A percentile compares a stretch with the other conserved stretches of the same genome.
Conservation (phyloP, 1,140 invertebrate genomes). For the Tribolium madens region DNA sequence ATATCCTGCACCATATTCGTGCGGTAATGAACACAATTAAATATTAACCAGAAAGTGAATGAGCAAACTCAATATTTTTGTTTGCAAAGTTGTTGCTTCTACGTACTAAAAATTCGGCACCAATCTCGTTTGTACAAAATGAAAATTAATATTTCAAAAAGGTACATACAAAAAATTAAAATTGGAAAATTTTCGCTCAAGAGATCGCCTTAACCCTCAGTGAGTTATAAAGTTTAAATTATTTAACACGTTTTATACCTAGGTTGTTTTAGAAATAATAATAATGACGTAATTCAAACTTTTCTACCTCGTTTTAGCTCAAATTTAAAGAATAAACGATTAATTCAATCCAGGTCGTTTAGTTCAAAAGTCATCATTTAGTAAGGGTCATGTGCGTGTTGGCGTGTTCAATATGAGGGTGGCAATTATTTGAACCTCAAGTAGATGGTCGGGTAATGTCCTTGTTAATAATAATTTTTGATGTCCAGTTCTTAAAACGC, state of each 20-base stretch:
- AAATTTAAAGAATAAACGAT: background rate
- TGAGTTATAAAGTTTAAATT: background rate
- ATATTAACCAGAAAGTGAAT: background rate
- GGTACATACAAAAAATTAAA: slow-evolving; percentile 24
- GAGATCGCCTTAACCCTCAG: background rate
- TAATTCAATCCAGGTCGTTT: background rate
- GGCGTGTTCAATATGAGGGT: background rate
- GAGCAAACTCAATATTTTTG: slow-evolving; percentile 9
- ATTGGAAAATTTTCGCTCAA: background rate
- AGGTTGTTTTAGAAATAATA: background rate
- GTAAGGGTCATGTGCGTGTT: background rate
- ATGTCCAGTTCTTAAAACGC: background rate
- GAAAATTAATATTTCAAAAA: slow-evolving; percentile 11
- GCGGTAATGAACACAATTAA: background rate
- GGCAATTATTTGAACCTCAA: background rate
- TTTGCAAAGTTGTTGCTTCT: slow-evolving; percentile 8
- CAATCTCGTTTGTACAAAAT: slow-evolving; percentile 19
- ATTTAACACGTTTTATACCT: background rate
- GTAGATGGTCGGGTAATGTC: background rate
- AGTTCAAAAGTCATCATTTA: background rate
- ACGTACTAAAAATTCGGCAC: slow-evolving; percentile 18
- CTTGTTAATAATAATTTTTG: background rate
- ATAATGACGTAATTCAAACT: background rate
- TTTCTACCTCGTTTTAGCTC: background rate
- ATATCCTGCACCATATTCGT: background rate